Evolutionary conservation across 2,797 vertebrate genomes (phyloP).

Genomic region (Galaxias olidus): DNA sequence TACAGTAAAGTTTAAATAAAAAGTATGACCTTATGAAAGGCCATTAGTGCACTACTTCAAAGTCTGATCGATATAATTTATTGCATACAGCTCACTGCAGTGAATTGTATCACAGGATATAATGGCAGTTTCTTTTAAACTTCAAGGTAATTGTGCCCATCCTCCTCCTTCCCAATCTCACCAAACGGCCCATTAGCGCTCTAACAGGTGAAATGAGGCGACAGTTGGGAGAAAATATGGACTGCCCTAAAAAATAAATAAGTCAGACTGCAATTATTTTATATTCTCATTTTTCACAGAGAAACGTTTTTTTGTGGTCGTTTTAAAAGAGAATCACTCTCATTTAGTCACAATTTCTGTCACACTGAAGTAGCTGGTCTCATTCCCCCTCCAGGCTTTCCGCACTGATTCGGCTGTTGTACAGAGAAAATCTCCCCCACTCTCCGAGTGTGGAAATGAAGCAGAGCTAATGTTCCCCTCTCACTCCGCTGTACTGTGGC

Average conservation of each 20-base stretch:
- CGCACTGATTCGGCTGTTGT: slow-evolving; percentile 48
- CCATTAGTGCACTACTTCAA: too few species aligned
- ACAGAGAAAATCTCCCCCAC: slow-evolving; percentile 33
- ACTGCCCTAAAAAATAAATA: slow-evolving; percentile 15
- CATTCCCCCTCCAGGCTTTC: slow-evolving; percentile 38
- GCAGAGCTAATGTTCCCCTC: slow-evolving; percentile 68
- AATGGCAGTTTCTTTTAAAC: slow-evolving; percentile 1
- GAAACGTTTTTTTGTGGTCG: slow-evolving; percentile 34
- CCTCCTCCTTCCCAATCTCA: background rate
- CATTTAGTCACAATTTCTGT: slow-evolving; percentile 45
- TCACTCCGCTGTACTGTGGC: slow-evolving; percentile 32
- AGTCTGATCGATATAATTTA: slow-evolving; percentile 16
- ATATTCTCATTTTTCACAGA: slow-evolving; percentile 25
- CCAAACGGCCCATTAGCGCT: slow-evolving; percentile 30
- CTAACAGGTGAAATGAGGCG: slow-evolving; percentile 53
- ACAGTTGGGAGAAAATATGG: slow-evolving; percentile 37
- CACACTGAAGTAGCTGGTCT: slow-evolving; percentile 38
- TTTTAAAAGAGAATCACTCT: slow-evolving; percentile 42
- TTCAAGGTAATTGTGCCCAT: slow-evolving; percentile 2
- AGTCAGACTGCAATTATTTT: slow-evolving; percentile 49
- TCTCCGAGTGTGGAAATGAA: slow-evolving; percentile 64
- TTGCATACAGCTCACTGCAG: slow-evolving; percentile 20
- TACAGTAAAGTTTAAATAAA: too few species aligned
- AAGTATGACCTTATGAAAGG: too few species aligned
- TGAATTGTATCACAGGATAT: slow-evolving; percentile 15